Conservation (phyloP, 2,113 vertebrate genomes). For the Eubucco bourcierii region DNA sequence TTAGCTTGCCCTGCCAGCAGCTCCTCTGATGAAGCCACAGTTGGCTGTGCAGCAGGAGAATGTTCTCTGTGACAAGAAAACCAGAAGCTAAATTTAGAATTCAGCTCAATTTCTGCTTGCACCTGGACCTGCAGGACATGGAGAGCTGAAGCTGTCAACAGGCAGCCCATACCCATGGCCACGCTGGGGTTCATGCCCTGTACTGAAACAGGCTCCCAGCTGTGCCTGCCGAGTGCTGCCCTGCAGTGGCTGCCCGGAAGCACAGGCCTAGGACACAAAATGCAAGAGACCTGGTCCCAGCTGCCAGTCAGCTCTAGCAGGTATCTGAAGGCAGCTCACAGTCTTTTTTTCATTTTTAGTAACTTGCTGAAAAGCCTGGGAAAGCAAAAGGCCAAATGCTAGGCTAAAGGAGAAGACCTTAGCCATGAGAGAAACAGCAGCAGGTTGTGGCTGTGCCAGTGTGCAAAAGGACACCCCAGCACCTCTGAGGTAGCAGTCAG, state of each 20-base stretch:
- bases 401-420: neutral
- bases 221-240: neutral
- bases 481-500: neutral
- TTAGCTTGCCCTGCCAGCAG: neutral
- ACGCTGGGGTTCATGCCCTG: neutral
- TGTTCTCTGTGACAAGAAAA: neutral
- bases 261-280: neutral
- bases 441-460: neutral
- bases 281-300: neutral
- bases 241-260: neutral
- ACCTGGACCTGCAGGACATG: fast-evolving
- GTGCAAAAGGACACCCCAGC: neutral
- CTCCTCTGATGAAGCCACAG: neutral
- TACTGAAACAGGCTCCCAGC: neutral
- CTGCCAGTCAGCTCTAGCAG: neutral
- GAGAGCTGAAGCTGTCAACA: neutral
- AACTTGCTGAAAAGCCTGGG: neutral
- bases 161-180: neutral
- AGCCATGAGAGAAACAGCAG: neutral
- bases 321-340: neutral
- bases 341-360: neutral
- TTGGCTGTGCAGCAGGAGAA: neutral
- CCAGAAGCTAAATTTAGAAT: neutral
- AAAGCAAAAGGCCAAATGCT: neutral
- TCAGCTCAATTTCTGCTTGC: neutral